These are phyloP conservation scores for Albula goreensis DNA, from an alignment of 2,113 vertebrate species.

Conservation along the genomic window DNA sequence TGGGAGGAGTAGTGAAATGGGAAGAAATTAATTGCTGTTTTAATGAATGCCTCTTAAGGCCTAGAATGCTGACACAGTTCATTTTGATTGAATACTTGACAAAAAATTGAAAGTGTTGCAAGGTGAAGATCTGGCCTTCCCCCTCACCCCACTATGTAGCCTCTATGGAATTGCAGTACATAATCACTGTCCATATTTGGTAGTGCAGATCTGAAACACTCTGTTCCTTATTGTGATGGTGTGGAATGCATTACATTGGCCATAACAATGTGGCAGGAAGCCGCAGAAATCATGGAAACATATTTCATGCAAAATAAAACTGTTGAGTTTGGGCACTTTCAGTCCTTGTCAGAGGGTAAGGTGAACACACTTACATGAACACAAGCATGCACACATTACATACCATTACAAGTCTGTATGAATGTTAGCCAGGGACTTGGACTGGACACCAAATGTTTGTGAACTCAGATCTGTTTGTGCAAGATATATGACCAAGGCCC, in stretches of 20 bases:
- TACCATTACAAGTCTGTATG: background rate
- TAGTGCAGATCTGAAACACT: background rate
- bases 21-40: slow-evolving; percentile 19
- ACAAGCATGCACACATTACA: background rate
- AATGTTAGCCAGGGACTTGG: background rate
- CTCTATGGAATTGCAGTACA: background rate
- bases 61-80: background rate
- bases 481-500: no score
- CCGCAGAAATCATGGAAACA: slow-evolving; percentile 1
- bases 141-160: background rate
- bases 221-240: slow-evolving; percentile 21
- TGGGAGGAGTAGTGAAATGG: background rate
- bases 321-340: background rate
- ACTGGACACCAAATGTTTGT: background rate
- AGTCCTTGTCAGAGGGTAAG: background rate
- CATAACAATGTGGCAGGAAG: slow-evolving; percentile 3
- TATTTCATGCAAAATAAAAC: background rate
- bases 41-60: slow-evolving; percentile 12
- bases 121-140: background rate
- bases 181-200: slow-evolving; percentile 19
- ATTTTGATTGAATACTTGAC: slow-evolving; percentile 22
- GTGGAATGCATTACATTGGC: slow-evolving; percentile 26
- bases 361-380: background rate
- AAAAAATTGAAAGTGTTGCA: slow-evolving; percentile 14
- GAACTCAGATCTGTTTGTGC: background rate